Conservation (phyloP, 2,797 vertebrate genomes). For the Xyrichtys novacula region DNA sequence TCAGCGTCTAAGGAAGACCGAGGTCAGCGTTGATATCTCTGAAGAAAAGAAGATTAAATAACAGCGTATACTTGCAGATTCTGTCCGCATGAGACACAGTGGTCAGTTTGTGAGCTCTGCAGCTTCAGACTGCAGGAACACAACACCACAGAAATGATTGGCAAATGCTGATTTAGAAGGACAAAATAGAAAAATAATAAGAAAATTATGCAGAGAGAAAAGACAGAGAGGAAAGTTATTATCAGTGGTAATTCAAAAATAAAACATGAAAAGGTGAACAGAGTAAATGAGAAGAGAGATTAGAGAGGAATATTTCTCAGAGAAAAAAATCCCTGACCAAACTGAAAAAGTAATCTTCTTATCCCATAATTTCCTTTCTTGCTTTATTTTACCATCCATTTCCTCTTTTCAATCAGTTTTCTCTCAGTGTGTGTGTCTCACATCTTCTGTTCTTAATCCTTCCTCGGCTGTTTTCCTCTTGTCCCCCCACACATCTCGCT, state of each 20-base stretch:
- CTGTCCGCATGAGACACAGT: neutral
- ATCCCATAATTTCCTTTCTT: conserved; percentile 46
- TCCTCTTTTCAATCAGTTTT: conserved; percentile 25
- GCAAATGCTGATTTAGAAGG: neutral
- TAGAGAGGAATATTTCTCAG: neutral
- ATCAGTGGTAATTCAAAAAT: neutral
- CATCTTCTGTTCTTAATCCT: neutral
- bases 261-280: conserved; percentile 2
- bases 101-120: neutral
- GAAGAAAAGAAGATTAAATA: neutral
- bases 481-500: neutral
- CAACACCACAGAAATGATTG: neutral
- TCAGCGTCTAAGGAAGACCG: conserved; percentile 12
- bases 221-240: neutral
- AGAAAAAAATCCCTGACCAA: conserved; percentile 9
- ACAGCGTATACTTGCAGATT: neutral
- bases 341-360: conserved; percentile 41
- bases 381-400: conserved; percentile 27
- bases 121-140: neutral
- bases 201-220: neutral
- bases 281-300: conserved; percentile 32
- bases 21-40: conserved; percentile 3
- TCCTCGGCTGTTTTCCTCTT: neutral
- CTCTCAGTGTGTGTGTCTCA: neutral
- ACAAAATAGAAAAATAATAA: too few species aligned